Percentiles rank a stretch among this genome's conserved stretches.
These are phyloP conservation scores for Acanthosepion pharaonis DNA, from an alignment of 2,888 invertebrate species.

Conservation along the genomic window DNA sequence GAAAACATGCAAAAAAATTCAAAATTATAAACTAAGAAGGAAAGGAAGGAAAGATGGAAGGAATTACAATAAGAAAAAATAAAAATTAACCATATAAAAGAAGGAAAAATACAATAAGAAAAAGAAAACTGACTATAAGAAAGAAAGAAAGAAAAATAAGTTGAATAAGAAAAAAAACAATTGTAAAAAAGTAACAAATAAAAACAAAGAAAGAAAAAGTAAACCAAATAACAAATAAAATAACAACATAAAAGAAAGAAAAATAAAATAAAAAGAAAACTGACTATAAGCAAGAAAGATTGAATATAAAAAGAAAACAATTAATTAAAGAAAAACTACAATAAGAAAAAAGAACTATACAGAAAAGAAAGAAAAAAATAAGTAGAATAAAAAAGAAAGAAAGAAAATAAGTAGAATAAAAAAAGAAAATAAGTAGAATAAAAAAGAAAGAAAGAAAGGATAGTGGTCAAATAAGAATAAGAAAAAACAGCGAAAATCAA, in stretches of 20 bases:
- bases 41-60: too few species aligned
- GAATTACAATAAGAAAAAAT: too few species aligned
- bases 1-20: too few species aligned
- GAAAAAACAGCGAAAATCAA: neutral
- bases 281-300: neutral
- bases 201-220: neutral
- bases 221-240: neutral
- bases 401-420: neutral
- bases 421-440: neutral
- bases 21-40: too few species aligned
- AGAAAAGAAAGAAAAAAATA: neutral
- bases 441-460: neutral
- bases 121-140: neutral
- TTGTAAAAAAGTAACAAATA: neutral
- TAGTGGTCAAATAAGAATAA: neutral
- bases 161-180: neutral
- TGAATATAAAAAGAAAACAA: neutral
- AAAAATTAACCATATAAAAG: neutral
- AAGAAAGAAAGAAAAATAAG: neutral
- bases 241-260: neutral
- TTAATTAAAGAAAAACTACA: neutral
- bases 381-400: neutral
- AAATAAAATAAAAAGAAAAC: neutral
- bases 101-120: neutral
- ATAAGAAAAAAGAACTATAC: neutral